Base-by-base conservation (phyloP, 2,797 vertebrate genomes). In the Uromys caudimaculatus region DNA sequence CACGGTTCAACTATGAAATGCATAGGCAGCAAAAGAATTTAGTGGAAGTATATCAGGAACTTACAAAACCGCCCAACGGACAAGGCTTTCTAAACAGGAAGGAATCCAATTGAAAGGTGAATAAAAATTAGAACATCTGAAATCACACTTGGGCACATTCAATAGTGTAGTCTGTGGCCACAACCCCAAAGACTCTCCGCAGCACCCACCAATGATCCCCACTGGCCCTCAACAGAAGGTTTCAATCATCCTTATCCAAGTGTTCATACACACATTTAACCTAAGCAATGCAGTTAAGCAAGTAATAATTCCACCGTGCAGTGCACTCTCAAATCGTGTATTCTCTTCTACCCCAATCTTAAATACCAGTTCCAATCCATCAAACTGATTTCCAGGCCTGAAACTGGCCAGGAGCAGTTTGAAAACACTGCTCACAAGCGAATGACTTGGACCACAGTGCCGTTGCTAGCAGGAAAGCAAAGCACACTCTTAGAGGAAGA, bases 371-470 rank as follows among this genome's bases (percentile, higher is more conserved):
- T 94, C 6, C 21, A 93, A 83, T 60, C n/a, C 17, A 71, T 52
- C 60, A 50, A 87, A 64, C 62, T 88, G 41, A 96, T 90, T 92
- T 95, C 64, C 77, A 95, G 84, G 88, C n/a, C 23, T 41, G 69
- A 32, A 81, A 88, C 19, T 23, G 5, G 21, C 75, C 58, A 69
- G 69, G 52, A 71, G 3, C 1, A 71, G 84, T 94, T 92, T 64
- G 52, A 89, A 96, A 54, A 93, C 64, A 69, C 60, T 82, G 41
- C 60, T 93, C 67, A 8, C 58, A 62, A 56, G 58, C 90, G 32
- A 95, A 3, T 91, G 79, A 81, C 94, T 79, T 86, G 76, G 60
- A 76, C 21, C 78, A 52, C 1, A 79, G 67, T 1, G 69, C 93
- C 47, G 10, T 50, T 83, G 35, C 0, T 69, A 64, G 32, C 76